Percentiles rank a stretch among this genome's conserved stretches.
Conservation (phyloP, 2,797 vertebrate species). For the Syngnathus rostellatus region DNA sequence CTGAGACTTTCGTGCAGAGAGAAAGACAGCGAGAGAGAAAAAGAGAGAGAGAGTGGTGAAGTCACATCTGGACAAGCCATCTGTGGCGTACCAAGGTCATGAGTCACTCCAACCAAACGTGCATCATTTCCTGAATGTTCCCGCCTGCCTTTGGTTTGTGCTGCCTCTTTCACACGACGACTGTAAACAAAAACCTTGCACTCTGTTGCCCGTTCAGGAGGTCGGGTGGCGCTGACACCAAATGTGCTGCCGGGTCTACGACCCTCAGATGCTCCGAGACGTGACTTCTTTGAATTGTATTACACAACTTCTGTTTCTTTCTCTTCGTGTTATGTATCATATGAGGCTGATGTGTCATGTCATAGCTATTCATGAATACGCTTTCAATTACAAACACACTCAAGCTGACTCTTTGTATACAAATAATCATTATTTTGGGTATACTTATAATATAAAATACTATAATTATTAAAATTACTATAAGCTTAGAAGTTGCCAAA, state of each 20-base stretch:
- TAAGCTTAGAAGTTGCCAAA: not conserved
- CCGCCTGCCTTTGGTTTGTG: constrained; percentile 23
- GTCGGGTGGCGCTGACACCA: not conserved
- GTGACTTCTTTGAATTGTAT: not conserved
- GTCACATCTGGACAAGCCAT: constrained; percentile 63
- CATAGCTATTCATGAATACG: not conserved
- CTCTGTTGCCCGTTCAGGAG: not conserved
- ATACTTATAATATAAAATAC: not conserved
- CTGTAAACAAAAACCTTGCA: constrained; percentile 31
- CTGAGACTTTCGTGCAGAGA: not conserved
- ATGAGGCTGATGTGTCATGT: not conserved
- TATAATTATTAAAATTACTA: not conserved
- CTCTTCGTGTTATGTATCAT: not conserved
- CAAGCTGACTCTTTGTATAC: not conserved
- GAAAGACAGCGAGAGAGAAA: not conserved
- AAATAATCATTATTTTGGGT: not conserved
- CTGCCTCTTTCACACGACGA: constrained; percentile 27
- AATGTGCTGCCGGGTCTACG: not conserved
- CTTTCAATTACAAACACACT: not conserved
- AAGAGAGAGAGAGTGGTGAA: constrained; percentile 7
- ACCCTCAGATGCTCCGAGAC: not conserved
- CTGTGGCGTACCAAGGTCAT: constrained; percentile 58
- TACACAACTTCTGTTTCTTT: not conserved
- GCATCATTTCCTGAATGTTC: constrained; percentile 61
- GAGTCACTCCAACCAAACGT: constrained; percentile 53